phyloP scores from a whole-genome alignment of 2,113 vertebrate species.

The Microtus ochrogaster region DNA sequence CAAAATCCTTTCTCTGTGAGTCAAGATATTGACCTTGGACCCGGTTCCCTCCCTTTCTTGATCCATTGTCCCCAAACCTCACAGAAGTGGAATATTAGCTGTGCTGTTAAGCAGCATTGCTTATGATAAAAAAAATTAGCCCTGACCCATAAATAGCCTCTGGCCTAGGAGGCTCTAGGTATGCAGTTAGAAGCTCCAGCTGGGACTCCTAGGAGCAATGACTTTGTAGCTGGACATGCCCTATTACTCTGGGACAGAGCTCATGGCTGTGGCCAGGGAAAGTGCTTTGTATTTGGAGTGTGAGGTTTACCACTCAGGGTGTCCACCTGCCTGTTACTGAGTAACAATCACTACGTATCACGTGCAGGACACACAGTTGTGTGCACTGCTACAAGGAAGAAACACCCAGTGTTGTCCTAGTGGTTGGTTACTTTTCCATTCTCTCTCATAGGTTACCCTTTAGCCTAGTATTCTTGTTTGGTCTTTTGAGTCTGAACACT shows the following conservation, averaged over 20 bases:
- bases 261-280: background rate
- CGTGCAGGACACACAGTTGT: background rate
- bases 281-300: background rate
- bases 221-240: background rate
- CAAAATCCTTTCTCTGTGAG: background rate
- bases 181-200: background rate
- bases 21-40: background rate
- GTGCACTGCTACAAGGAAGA: background rate
- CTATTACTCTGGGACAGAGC: background rate
- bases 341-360: background rate
- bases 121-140: constrained; percentile 1
- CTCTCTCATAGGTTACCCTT: background rate
- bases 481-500: background rate
- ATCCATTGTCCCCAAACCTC: background rate
- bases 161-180: background rate
- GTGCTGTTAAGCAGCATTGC: background rate
- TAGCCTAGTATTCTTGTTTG: background rate
- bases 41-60: constrained; percentile 24
- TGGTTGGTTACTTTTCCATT: background rate
- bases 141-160: background rate
- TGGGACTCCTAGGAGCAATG: background rate
- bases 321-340: background rate
- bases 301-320: background rate
- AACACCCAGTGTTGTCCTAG: background rate
- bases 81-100: background rate